Percentiles rank a stretch among this genome's conserved stretches.
phyloP scores from a whole-genome alignment of 2,797 vertebrate genomes.

The Lindbergichthys nudifrons region DNA sequence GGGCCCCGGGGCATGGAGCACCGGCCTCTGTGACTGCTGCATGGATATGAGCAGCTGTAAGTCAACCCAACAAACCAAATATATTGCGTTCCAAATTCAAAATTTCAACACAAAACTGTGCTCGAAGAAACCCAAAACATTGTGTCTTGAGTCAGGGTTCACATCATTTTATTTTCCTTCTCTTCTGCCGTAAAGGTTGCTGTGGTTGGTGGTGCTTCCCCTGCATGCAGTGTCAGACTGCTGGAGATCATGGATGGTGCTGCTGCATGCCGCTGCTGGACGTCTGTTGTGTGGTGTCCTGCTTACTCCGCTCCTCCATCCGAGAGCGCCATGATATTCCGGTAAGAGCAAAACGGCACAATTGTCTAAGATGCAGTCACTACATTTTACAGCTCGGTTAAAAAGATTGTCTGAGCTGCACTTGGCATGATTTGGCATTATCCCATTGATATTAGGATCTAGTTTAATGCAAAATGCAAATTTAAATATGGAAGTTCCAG shows the following conservation, averaged over 20 bases:
- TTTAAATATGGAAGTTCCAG: background rate
- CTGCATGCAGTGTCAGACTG: constrained; percentile 83
- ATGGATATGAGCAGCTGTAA: constrained; percentile 79
- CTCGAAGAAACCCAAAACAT: background rate
- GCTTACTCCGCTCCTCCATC: constrained; percentile 71
- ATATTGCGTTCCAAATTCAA: background rate
- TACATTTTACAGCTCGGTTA: too few relatives aligned
- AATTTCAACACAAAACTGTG: background rate
- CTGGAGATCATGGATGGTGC: constrained; percentile 74
- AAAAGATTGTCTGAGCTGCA: too few relatives aligned
- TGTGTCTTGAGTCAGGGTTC: background rate
- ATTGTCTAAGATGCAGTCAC: too few relatives aligned
- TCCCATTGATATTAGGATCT: too few relatives aligned
- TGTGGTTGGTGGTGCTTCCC: constrained; percentile 78
- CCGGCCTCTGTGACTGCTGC: constrained; percentile 79
- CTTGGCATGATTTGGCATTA: too few relatives aligned
- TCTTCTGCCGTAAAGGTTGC: constrained; percentile 70
- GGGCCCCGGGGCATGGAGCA: constrained; percentile 63
- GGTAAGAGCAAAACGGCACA: constrained; percentile 61
- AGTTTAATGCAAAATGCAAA: background rate
- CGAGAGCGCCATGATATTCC: constrained; percentile 75
- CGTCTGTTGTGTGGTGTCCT: constrained; percentile 71
- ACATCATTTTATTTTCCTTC: background rate
- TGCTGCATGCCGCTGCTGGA: constrained; percentile 75
- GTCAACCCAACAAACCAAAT: constrained; percentile 7